These are phyloP conservation scores for Ctenicera cuprea DNA, from an alignment of 2,888 invertebrate genomes.

Conservation along the genomic window DNA sequence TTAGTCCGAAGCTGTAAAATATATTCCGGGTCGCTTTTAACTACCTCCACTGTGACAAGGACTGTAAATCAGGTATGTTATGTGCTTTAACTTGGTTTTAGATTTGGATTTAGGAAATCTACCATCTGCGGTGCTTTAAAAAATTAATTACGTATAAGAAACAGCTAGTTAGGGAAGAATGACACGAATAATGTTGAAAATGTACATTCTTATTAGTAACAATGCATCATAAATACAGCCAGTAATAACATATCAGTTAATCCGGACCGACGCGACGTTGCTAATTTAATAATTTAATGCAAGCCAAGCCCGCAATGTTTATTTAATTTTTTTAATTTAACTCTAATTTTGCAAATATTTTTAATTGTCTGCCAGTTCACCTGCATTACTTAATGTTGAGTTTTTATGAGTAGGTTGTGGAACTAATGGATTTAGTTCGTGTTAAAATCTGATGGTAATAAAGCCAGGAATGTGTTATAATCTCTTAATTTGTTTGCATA, in stretches of 20 bases:
- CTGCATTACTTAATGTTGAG: constrained; percentile 6
- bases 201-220: no score
- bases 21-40: constrained; percentile 57
- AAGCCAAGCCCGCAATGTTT: background rate
- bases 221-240: no score
- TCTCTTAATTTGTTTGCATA: constrained; percentile 39
- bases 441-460: constrained; percentile 36
- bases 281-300: no score
- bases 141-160: constrained; percentile 17
- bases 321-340: constrained; percentile 1
- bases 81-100: constrained; percentile 40
- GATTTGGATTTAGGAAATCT: constrained; percentile 23
- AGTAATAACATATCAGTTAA: no score
- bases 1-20: constrained; percentile 63
- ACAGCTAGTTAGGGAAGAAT: no score
- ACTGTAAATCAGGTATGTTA: constrained; percentile 54
- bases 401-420: constrained; percentile 35
- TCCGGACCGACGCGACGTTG: no score
- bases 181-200: no score
- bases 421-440: constrained; percentile 46
- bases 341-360: constrained; percentile 5
- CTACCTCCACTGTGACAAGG: constrained; percentile 53
- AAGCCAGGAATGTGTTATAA: constrained; percentile 34
- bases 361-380: constrained; percentile 14
- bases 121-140: background rate